A percentile compares a stretch with the other conserved stretches of the same genome.
Evolutionary conservation across 1,140 invertebrate species (phyloP).

Genomic region (Dendroctonus ponderosae): DNA sequence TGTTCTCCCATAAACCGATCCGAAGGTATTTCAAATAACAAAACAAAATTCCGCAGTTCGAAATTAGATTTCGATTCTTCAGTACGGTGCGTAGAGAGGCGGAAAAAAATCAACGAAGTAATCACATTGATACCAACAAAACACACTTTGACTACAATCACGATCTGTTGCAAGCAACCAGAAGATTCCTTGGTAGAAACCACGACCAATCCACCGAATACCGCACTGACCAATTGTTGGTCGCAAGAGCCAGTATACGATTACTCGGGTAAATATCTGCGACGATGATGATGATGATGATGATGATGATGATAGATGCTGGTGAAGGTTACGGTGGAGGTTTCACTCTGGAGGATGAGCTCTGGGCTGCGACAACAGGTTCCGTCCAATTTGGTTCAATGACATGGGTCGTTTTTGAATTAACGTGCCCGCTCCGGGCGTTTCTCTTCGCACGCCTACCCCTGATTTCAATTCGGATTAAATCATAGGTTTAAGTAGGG

Average conservation of each 20-base stretch:
- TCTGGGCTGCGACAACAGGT: slow-evolving; percentile 24
- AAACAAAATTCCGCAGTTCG: not conserved
- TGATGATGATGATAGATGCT: slow-evolving; percentile 27
- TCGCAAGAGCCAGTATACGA: slow-evolving; percentile 12
- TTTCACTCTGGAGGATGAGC: slow-evolving; percentile 21
- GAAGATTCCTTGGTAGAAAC: slow-evolving; percentile 2
- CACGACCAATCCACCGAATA: slow-evolving; percentile 8
- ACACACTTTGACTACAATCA: slow-evolving; percentile 25
- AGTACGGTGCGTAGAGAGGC: slow-evolving; percentile 4
- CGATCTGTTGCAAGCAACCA: slow-evolving; percentile 9
- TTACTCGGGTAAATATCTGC: slow-evolving; percentile 29
- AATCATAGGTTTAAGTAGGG: slow-evolving; percentile 7
- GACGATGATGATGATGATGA: slow-evolving; percentile 27
- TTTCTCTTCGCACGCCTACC: slow-evolving; percentile 24
- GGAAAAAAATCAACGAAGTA: slow-evolving; percentile 13
- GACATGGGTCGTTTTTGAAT: slow-evolving; percentile 29
- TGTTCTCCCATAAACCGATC: not conserved
- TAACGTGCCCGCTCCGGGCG: slow-evolving; percentile 18
- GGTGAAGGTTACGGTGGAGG: slow-evolving; percentile 24
- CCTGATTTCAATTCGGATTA: slow-evolving; percentile 8
- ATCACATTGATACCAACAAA: slow-evolving; percentile 30
- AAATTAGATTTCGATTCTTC: slow-evolving; percentile 1
- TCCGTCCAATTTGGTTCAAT: slow-evolving; percentile 31
- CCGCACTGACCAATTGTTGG: slow-evolving; percentile 8
- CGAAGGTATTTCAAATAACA: too few relatives aligned